Conservation (phyloP, 2,888 invertebrate species). For the Xanthostigma xanthostigma region DNA sequence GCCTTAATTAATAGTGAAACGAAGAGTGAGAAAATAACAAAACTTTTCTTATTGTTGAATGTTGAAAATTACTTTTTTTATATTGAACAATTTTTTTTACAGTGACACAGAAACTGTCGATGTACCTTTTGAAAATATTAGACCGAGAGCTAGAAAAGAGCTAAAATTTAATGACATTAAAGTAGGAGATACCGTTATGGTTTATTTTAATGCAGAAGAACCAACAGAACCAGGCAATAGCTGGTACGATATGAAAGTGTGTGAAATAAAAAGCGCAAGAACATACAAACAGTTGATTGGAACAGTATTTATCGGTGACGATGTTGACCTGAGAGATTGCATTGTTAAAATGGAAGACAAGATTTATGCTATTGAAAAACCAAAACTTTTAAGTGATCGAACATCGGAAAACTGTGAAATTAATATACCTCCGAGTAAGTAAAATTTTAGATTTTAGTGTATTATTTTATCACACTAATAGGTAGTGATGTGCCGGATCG, state of each 20-base stretch:
- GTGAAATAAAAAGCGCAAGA: constrained; percentile 27
- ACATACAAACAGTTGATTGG: constrained; percentile 36
- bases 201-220: constrained; percentile 59
- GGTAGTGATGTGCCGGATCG: no score
- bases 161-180: constrained; percentile 38
- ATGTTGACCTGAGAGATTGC: constrained; percentile 43
- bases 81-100: no score
- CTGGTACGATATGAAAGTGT: constrained; percentile 37
- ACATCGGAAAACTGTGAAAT: constrained; percentile 23
- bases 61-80: no score
- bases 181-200: constrained; percentile 47
- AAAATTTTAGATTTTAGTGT: constrained; percentile 8
- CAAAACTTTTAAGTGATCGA: constrained; percentile 31
- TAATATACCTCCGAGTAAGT: no score
- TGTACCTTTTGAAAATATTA: no score
- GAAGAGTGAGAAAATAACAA: no score
- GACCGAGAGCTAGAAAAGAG: no score
- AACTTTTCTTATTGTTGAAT: no score
- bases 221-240: constrained; percentile 48
- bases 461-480: no score
- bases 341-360: constrained; percentile 42
- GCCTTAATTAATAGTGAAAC: no score
- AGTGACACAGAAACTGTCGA: no score
- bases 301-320: constrained; percentile 40
- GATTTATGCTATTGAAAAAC: constrained; percentile 47